Percentiles rank a stretch among this genome's conserved stretches.
These are phyloP conservation scores for Bergia sp. DNA, from an alignment of 92 coral and sea anemone species.

Conservation along the genomic window DNA sequence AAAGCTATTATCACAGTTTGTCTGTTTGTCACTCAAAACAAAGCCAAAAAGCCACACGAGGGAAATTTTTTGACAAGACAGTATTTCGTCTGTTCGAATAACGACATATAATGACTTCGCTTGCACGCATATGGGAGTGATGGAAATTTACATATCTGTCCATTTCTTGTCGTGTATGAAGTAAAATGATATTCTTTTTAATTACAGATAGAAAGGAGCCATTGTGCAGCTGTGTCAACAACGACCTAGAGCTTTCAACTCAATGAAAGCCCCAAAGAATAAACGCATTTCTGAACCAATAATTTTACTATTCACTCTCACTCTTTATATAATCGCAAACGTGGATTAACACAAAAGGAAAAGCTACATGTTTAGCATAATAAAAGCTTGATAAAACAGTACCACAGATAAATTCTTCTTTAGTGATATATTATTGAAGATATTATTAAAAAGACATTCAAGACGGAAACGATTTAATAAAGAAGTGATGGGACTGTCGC, in stretches of 20 bases:
- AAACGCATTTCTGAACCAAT: slow-evolving; percentile 87
- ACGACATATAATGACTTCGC: slow-evolving; percentile 81
- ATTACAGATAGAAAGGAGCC: slow-evolving; percentile 94
- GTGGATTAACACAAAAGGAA: slow-evolving; percentile 82
- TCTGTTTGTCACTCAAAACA: slow-evolving; percentile 65
- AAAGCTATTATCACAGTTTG: slow-evolving; percentile 65
- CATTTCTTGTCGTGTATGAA: slow-evolving; percentile 77
- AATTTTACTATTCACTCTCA: slow-evolving; percentile 87
- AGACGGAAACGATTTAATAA: slow-evolving; percentile 98
- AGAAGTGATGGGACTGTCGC: slow-evolving; percentile 94
- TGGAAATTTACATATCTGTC: slow-evolving; percentile 85
- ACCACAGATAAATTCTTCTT: slow-evolving; percentile 71
- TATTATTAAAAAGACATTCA: slow-evolving; percentile 97
- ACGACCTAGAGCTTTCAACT: slow-evolving; percentile 97
- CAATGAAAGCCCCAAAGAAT: slow-evolving; percentile 96
- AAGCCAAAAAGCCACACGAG: slow-evolving; percentile 60
- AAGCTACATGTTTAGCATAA: slow-evolving; percentile 84
- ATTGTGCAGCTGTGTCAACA: slow-evolving; percentile 99
- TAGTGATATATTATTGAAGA: slow-evolving; percentile 90
- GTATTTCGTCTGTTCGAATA: slow-evolving; percentile 58
- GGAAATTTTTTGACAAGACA: slow-evolving; percentile 62
- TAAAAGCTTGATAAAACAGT: slow-evolving; percentile 80
- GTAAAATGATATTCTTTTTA: slow-evolving; percentile 99
- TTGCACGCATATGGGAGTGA: slow-evolving; percentile 70
- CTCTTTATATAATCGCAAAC: slow-evolving; percentile 90